Conservation (phyloP, 2,888 invertebrate species). For the Trissolcus japonicus region DNA sequence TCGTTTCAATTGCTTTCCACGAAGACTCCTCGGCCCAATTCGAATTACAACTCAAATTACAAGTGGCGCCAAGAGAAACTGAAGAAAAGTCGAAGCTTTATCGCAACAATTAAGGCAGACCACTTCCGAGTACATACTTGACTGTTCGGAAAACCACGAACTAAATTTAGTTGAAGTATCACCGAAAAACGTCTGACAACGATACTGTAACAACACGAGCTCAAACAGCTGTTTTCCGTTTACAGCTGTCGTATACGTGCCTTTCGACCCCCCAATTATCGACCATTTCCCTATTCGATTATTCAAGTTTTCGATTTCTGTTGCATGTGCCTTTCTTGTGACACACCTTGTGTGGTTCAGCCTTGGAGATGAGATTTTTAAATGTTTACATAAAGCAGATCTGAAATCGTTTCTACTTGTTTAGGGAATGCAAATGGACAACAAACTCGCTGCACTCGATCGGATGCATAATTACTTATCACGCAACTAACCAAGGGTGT, state of each 20-base stretch:
- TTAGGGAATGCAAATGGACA: constrained; percentile 60
- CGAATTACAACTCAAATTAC: constrained; percentile 5
- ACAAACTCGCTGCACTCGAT: constrained; percentile 11
- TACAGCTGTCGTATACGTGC: constrained; percentile 24
- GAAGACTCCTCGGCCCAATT: no score
- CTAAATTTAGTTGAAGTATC: constrained; percentile 19
- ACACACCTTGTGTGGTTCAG: background rate
- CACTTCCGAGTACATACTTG: constrained; percentile 13
- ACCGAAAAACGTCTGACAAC: background rate
- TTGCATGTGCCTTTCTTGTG: background rate
- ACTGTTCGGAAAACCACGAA: constrained; percentile 13
- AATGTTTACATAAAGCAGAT: background rate
- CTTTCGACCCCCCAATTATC: constrained; percentile 31
- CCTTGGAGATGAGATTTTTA: background rate
- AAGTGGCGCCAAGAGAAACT: constrained; percentile 23
- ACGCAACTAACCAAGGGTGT: constrained; percentile 33
- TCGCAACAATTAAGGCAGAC: constrained; percentile 27
- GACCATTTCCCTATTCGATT: constrained; percentile 8
- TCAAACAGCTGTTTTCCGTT: constrained; percentile 40
- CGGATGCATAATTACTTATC: constrained; percentile 38
- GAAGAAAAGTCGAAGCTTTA: constrained; percentile 4
- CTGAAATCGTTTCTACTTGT: constrained; percentile 21
- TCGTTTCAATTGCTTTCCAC: no score
- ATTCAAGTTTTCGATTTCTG: background rate
- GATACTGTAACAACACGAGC: constrained; percentile 19